Percentiles rank a stretch among this genome's conserved stretches.
Evolutionary conservation across 2,113 vertebrate species (phyloP).

Genomic region (Struthio camelus): DNA sequence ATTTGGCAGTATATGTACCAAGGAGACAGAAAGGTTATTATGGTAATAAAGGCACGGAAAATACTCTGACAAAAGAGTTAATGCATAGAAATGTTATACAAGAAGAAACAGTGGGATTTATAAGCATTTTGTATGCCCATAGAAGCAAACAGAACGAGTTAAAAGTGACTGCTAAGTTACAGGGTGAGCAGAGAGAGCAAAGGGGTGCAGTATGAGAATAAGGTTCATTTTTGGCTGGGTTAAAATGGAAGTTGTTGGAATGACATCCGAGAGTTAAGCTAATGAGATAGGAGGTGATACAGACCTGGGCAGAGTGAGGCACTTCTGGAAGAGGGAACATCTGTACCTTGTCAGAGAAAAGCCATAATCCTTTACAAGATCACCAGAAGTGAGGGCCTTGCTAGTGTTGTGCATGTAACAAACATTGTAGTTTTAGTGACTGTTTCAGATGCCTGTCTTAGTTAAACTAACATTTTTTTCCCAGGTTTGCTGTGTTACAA

Average conservation of each 20-base stretch:
- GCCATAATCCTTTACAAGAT: background rate
- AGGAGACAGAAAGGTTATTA: conserved; percentile 24
- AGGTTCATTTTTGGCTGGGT: background rate
- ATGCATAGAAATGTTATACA: background rate
- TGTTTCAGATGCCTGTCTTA: background rate
- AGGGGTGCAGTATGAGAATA: background rate
- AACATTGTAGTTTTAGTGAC: background rate
- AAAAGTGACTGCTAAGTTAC: background rate
- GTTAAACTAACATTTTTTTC: background rate
- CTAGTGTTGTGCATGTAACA: background rate
- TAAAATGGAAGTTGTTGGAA: background rate
- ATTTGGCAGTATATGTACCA: background rate
- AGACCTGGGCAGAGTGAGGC: background rate
- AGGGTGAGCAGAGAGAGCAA: background rate
- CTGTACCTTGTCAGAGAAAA: background rate
- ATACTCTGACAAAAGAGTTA: conserved; percentile 24
- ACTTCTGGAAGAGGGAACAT: background rate
- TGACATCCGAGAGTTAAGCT: background rate
- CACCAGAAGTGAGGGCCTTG: background rate
- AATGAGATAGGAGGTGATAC: background rate
- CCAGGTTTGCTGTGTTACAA: background rate
- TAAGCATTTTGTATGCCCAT: conserved; percentile 22
- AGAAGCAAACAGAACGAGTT: conserved; percentile 22
- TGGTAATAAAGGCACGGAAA: background rate
- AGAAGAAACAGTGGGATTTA: background rate